Percentiles rank a stretch among this genome's conserved stretches.
Conservation (phyloP, 2,888 invertebrate species). For the Notocelia uddmanniana region DNA sequence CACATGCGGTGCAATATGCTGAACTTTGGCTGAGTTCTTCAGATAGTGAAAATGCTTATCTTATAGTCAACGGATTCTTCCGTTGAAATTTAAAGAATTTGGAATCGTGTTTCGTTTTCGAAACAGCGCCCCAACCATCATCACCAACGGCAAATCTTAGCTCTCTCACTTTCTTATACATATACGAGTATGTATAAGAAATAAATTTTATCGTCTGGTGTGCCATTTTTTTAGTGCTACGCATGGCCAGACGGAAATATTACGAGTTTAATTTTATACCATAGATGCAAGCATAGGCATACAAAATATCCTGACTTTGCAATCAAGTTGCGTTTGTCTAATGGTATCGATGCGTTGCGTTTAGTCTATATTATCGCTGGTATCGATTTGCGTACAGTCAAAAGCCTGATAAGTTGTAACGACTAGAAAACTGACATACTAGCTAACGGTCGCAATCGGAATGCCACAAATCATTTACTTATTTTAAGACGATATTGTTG, state of each 20-base stretch:
- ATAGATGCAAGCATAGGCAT: too few species aligned
- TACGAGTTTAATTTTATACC: background rate
- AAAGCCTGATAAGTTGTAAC: slow-evolving; percentile 29
- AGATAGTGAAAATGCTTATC: background rate
- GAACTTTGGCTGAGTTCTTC: background rate
- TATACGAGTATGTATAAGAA: too few species aligned
- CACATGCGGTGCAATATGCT: slow-evolving; percentile 45
- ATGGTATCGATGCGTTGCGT: slow-evolving; percentile 13
- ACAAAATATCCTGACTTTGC: slow-evolving; percentile 6
- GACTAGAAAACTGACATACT: slow-evolving; percentile 64
- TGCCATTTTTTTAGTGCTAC: too few species aligned
- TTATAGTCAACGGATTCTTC: background rate
- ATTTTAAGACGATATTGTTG: too few species aligned
- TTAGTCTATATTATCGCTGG: slow-evolving; percentile 11
- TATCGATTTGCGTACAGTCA: slow-evolving; percentile 14
- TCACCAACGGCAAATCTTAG: too few species aligned
- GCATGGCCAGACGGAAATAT: too few species aligned
- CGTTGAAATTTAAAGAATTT: too few species aligned
- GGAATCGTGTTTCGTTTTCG: too few species aligned
- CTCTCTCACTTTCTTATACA: too few species aligned
- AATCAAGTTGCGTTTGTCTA: slow-evolving; percentile 15
- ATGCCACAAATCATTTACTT: background rate
- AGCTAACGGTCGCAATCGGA: slow-evolving; percentile 17
- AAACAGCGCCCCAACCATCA: too few species aligned
- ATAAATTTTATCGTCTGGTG: too few species aligned